Base-by-base conservation (phyloP, 1,140 invertebrate genomes). In the Caenorhabditis inopinata region DNA sequence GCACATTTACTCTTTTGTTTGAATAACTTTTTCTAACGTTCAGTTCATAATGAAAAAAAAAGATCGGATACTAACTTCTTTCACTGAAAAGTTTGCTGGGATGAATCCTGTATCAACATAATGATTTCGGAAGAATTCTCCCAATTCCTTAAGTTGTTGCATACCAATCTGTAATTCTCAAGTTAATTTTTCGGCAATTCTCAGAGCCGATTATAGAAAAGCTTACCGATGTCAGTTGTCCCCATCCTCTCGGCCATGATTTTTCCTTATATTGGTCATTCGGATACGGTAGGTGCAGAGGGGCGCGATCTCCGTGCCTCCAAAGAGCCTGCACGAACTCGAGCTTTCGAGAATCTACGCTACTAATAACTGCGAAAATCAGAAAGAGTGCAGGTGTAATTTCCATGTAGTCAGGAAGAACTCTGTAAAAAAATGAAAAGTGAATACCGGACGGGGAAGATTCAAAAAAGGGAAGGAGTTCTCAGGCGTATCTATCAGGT, bases 101-200 rank as follows among this genome's bases (percentile, higher is more conserved):
- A 51, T 48, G 4, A 53, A 51, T 18, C 23, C 29, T 18, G 47
- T 29, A 25, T 73, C 82, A 1, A 49, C 82, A 27, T 84, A 84
- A 18, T 83, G 83, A 18, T 80, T 16, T 42, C 74, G 81, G 42
- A 84, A 84, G 48, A 84, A 84, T 2, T 84, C 53, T 23, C 83
- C 83, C 11, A 84, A 35, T 18, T 81, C 76, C 32, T 82, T 49
- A 45, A 82, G 77, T 79, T 85, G 84, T 74, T 79, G 76, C 81
- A 85, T 85, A 79, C 85, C 83, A 21, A 48, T 45, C 82, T 83
- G 42, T 82, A 82, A 47, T 68, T 6, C 3, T 7, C 23, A 27
- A 14, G 38, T 42, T 42, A n/a, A n/a, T n/a, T n/a, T n/a, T n/a
- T n/a, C n/a, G n/a, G n/a, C n/a, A n/a, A n/a, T n/a, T n/a, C n/a